Percentiles rank a stretch among this genome's conserved stretches.
These are phyloP conservation scores for Mormyrus hasselquistii DNA, from an alignment of 2,797 vertebrate species.

Conservation along the genomic window DNA sequence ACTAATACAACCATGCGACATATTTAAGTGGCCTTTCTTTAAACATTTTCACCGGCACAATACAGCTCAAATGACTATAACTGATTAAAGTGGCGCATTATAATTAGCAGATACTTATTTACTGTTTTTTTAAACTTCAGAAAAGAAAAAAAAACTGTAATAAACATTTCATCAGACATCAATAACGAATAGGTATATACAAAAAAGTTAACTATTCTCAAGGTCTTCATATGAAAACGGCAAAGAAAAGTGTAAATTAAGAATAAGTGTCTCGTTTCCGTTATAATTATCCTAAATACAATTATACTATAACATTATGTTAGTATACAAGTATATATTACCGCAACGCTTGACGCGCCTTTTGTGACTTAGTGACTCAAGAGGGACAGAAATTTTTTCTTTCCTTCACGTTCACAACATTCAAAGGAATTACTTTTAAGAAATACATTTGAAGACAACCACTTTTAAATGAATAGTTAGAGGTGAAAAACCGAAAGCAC, in stretches of 20 bases:
- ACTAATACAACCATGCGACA: not conserved
- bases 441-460: conserved; percentile 62
- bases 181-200: not conserved
- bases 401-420: conserved; percentile 17
- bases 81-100: not conserved
- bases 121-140: not conserved
- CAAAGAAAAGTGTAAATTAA: not conserved
- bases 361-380: conserved; percentile 17
- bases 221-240: not conserved
- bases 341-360: conserved; percentile 16
- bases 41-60: not conserved
- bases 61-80: not conserved
- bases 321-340: not conserved
- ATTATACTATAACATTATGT: not conserved
- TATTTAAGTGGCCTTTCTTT: not conserved
- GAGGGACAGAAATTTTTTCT: conserved; percentile 16
- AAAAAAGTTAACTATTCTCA: not conserved
- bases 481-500: conserved; percentile 52
- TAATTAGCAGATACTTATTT: not conserved
- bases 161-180: not conserved
- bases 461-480: conserved; percentile 61
- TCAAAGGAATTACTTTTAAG: conserved; percentile 45
- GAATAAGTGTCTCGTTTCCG: not conserved
- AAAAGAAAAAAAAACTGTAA: not conserved
- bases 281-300: not conserved